Conservation (phyloP, 1,140 invertebrate genomes). For the Heliothis subflexa region DNA sequence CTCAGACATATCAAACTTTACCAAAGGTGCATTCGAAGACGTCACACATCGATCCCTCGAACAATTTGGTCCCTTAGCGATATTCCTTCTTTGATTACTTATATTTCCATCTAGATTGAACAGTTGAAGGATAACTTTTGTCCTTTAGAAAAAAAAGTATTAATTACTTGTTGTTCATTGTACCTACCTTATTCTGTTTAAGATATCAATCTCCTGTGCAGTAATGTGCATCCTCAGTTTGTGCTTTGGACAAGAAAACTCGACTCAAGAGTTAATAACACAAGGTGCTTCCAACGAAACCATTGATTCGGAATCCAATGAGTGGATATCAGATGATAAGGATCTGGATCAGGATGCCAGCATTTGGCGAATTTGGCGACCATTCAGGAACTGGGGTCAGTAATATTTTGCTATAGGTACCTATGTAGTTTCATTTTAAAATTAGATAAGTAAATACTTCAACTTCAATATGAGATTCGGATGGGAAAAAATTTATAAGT, state of each 20-base stretch:
- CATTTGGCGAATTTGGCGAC: constrained; percentile 61
- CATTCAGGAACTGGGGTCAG: constrained; percentile 68
- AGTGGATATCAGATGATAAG: constrained; percentile 34
- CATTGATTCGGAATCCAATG: background rate
- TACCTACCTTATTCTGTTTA: constrained; percentile 3
- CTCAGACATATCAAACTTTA: too few species aligned
- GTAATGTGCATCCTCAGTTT: constrained; percentile 52
- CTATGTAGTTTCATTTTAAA: too few species aligned
- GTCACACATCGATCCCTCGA: too few species aligned
- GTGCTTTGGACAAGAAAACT: constrained; percentile 53
- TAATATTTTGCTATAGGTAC: background rate
- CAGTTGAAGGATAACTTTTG: too few species aligned
- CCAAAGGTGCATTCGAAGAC: too few species aligned
- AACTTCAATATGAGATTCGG: too few species aligned
- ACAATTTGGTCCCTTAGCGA: too few species aligned
- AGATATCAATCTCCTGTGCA: constrained; percentile 38
- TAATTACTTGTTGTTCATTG: background rate
- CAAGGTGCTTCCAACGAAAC: constrained; percentile 16
- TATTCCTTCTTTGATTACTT: too few species aligned
- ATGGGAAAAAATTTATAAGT: too few species aligned
- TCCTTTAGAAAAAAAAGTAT: background rate
- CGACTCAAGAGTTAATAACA: constrained; percentile 15
- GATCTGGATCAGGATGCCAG: constrained; percentile 53
- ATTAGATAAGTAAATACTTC: too few species aligned
- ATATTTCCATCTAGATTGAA: too few species aligned